Evolutionary conservation across 2,113 vertebrate genomes (phyloP).

Genomic region (Zosterops lateralis): DNA sequence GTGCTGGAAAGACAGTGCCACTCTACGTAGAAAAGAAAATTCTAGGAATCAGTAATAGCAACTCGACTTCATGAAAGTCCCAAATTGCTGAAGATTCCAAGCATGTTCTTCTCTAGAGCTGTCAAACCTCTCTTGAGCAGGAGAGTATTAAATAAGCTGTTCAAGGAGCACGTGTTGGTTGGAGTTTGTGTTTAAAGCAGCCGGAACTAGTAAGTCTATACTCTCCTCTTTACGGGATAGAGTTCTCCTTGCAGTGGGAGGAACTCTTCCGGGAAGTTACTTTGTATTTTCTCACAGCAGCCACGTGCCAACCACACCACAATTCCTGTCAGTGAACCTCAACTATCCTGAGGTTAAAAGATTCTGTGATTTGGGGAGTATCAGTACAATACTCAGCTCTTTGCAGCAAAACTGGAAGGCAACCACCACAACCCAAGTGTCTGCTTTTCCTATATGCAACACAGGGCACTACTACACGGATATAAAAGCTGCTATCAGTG

Average conservation of each 20-base stretch:
- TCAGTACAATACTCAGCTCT: background rate
- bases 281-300: background rate
- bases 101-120: background rate
- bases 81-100: background rate
- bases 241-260: background rate
- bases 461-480: rapidly evolving
- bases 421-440: background rate
- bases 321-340: background rate
- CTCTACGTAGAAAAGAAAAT: background rate
- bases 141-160: background rate
- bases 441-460: background rate
- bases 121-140: background rate
- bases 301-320: background rate
- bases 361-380: background rate
- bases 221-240: background rate
- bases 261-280: background rate
- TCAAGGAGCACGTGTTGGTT: background rate
- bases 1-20: background rate
- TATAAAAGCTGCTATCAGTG: background rate
- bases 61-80: background rate
- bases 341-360: background rate
- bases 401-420: background rate
- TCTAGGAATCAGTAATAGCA: background rate
- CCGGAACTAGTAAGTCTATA: background rate
- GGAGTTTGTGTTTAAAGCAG: background rate